Evolutionary conservation across 2,888 invertebrate genomes (phyloP).

Genomic region (Siphonodentalium dalli): DNA sequence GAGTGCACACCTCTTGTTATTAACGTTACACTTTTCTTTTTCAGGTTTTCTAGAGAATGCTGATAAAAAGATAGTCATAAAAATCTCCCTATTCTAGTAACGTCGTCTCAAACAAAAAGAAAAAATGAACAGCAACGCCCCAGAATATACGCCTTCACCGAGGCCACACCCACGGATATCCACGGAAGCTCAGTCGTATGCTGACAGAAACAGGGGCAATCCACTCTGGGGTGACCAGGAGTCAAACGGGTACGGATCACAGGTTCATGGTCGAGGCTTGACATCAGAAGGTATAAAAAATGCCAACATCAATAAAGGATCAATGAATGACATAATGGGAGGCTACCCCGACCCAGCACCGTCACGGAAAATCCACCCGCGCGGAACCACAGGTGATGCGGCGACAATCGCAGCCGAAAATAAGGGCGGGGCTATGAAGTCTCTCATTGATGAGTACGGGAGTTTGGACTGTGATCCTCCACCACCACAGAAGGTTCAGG

Average conservation of each 20-base stretch:
- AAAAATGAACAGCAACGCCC: too few species aligned
- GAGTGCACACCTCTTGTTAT: too few species aligned
- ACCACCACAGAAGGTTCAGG: conserved; percentile 46
- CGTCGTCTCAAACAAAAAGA: too few species aligned
- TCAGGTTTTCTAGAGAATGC: too few species aligned
- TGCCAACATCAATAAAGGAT: conserved; percentile 46
- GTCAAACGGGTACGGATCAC: conserved; percentile 38
- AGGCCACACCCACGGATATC: conserved; percentile 42
- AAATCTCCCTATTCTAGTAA: too few species aligned
- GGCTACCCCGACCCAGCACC: conserved; percentile 50
- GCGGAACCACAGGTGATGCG: conserved; percentile 44
- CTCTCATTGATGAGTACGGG: conserved; percentile 52
- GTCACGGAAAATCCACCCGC: conserved; percentile 40
- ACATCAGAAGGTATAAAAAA: conserved; percentile 39
- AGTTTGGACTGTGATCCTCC: conserved; percentile 30
- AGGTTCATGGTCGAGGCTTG: conserved; percentile 35
- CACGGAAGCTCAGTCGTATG: conserved; percentile 44
- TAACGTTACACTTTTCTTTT: too few species aligned
- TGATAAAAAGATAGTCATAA: too few species aligned
- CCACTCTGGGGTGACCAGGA: conserved; percentile 32
- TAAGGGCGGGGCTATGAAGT: conserved; percentile 50
- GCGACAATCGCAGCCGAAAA: conserved; percentile 40
- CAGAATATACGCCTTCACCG: conserved; percentile 37
- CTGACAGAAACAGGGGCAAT: conserved; percentile 35
- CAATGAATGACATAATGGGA: conserved; percentile 47